Conservation (phyloP, 2,113 vertebrate genomes). For the Daubentonia madagascariensis region DNA sequence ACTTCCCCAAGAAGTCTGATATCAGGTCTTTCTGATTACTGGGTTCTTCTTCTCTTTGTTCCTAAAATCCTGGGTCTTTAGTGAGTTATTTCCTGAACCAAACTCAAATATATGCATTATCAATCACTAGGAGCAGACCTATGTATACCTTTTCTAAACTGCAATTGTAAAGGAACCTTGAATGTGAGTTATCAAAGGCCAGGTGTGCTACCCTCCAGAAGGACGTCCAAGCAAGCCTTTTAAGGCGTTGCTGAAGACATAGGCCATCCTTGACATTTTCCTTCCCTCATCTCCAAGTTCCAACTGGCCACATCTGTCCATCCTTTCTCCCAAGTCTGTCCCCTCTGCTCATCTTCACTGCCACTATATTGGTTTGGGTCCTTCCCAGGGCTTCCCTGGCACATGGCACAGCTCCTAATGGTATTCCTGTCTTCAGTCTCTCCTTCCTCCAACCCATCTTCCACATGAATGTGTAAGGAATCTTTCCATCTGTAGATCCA, state of each 20-base stretch:
- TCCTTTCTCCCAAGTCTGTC: neutral
- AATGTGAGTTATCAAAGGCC: too few relatives aligned
- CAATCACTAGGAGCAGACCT: neutral
- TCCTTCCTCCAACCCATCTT: neutral
- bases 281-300: neutral
- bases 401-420: neutral
- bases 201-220: too few relatives aligned
- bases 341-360: neutral
- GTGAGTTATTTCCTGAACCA: neutral
- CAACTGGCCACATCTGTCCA: neutral
- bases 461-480: neutral
- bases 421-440: neutral
- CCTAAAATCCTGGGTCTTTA: neutral
- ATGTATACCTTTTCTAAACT: neutral
- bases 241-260: too few relatives aligned
- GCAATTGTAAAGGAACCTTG: too few relatives aligned
- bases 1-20: neutral
- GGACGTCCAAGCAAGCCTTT: too few relatives aligned
- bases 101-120: neutral
- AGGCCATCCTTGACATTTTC: neutral
- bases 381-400: neutral
- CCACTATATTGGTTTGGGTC: neutral
- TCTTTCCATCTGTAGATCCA: neutral
- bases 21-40: neutral
- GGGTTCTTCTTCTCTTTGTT: neutral